phyloP scores from a whole-genome alignment of 2,888 invertebrate genomes.

The Ophioninae sp. region DNA sequence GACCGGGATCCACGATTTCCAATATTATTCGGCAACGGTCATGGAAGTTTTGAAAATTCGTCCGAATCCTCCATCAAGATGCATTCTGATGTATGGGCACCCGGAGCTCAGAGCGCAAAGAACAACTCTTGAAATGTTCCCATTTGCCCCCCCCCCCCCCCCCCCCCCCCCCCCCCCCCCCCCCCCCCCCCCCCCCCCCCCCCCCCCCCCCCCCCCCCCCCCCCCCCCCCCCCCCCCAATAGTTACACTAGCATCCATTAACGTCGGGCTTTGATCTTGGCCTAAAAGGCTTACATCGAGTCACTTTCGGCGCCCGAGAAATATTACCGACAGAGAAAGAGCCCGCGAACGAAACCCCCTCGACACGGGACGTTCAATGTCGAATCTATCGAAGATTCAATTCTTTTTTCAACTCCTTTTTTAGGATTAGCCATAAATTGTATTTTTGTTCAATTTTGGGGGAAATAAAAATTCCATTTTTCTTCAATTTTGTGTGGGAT shows the following conservation, averaged over 20 bases:
- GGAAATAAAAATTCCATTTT: too few relatives aligned
- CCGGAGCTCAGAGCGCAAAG: background rate
- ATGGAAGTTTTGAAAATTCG: background rate
- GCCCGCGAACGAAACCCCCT: conserved; percentile 11
- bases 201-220: conserved; percentile 8
- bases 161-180: background rate
- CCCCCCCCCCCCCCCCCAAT: conserved; percentile 48
- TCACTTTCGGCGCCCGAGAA: conserved; percentile 64
- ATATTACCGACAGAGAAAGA: conserved; percentile 58
- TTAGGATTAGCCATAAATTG: too few relatives aligned
- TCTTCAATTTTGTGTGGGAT: too few relatives aligned
- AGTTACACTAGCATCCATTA: conserved; percentile 67
- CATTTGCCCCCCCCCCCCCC: conserved; percentile 19
- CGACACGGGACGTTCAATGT: conserved; percentile 6
- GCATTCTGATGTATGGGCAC: background rate
- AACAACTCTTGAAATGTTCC: conserved; percentile 17
- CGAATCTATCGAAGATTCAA: background rate
- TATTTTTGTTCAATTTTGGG: too few relatives aligned
- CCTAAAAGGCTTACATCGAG: conserved; percentile 62
- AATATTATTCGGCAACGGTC: conserved; percentile 1
- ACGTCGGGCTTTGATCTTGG: conserved; percentile 66
- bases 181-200: background rate
- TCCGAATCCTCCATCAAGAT: background rate
- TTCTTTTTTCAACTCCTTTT: background rate
- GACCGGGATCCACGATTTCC: background rate